A percentile compares a stretch with the other conserved stretches of the same genome.
Evolutionary conservation across 1,140 invertebrate genomes (phyloP).

Genomic region (Thalassaphorura encarpata): DNA sequence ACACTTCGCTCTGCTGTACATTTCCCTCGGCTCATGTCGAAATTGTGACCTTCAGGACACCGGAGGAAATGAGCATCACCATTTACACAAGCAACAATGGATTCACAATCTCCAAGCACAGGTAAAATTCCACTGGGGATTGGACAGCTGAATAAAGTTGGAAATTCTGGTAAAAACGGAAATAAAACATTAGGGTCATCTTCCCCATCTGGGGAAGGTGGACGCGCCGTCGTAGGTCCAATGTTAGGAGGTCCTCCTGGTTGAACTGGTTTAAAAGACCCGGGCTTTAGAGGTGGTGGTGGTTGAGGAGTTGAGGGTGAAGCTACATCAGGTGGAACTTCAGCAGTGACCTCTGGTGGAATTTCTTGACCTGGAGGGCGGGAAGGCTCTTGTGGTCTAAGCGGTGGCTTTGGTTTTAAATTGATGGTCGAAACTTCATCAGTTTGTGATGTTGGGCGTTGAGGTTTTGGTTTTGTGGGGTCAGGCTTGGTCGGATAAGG

Average conservation of each 20-base stretch:
- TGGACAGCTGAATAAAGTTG: slow-evolving; percentile 6
- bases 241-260: neutral
- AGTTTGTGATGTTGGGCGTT: neutral
- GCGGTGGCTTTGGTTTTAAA: slow-evolving; percentile 5
- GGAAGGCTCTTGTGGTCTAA: neutral
- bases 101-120: slow-evolving; percentile 15
- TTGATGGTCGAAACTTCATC: neutral
- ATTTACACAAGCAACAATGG: slow-evolving; percentile 16
- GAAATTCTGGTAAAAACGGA: slow-evolving; percentile 13
- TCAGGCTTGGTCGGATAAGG: neutral
- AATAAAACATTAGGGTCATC: slow-evolving; percentile 8
- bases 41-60: slow-evolving; percentile 8
- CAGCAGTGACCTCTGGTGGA: neutral
- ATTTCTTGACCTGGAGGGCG: neutral
- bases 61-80: slow-evolving; percentile 13
- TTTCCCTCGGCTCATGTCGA: neutral
- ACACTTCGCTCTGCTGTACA: neutral
- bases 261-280: neutral
- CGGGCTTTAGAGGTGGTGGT: neutral
- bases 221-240: neutral
- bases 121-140: slow-evolving; percentile 18
- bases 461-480: neutral
- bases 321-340: neutral
- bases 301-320: neutral
- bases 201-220: slow-evolving; percentile 3